Conservation (phyloP, 2,797 vertebrate species). For the Micropoecilia bifurca region DNA sequence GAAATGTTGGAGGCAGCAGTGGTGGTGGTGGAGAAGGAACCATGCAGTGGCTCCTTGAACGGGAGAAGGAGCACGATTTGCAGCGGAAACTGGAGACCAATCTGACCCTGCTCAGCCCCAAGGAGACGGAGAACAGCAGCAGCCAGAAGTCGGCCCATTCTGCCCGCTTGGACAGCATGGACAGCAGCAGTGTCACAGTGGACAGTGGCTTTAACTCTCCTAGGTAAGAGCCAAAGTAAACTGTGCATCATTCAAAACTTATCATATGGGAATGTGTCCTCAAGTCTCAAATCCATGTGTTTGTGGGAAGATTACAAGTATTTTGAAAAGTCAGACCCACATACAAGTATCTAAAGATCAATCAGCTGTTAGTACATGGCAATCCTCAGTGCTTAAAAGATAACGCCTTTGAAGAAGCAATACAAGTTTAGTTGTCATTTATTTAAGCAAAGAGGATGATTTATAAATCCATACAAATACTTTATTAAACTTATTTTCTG, state of each 20-base stretch:
- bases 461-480: neutral
- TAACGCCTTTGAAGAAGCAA: neutral
- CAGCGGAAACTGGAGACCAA: conserved; percentile 98
- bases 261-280: neutral
- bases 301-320: neutral
- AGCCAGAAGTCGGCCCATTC: conserved; percentile 97
- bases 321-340: neutral
- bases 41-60: conserved; percentile 98
- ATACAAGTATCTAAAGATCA: neutral
- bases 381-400: neutral
- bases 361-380: neutral
- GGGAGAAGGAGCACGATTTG: conserved; percentile 95
- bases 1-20: conserved; percentile 79
- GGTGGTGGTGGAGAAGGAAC: conserved; percentile 90
- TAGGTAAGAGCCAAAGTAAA: conserved; percentile 83
- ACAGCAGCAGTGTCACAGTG: conserved; percentile 99
- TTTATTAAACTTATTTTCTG: neutral
- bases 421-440: neutral
- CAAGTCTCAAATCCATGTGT: neutral
- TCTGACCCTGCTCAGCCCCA: conserved; percentile 95
- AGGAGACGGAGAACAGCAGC: conserved; percentile 94
- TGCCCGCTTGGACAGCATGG: conserved; percentile 98
- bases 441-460: neutral
- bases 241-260: neutral
- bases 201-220: conserved; percentile 99